Conservation (phyloP, 2,797 vertebrate genomes). For the Buphagus erythrorhynchus region DNA sequence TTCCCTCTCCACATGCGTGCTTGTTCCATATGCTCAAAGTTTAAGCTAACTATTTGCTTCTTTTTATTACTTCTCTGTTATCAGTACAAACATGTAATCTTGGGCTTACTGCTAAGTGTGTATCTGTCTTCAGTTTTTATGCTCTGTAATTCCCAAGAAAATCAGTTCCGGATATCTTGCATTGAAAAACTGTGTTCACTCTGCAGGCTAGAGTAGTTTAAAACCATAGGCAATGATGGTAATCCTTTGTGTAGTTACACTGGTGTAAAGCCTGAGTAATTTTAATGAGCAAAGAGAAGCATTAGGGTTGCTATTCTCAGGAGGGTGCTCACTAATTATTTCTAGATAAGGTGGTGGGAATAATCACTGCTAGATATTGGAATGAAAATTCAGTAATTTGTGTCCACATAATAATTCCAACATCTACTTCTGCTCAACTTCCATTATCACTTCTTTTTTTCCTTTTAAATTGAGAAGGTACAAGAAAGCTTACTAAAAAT, state of each 20-base stretch:
- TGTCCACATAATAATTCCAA: neutral
- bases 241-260: constrained; percentile 34
- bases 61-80: constrained; percentile 55
- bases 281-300: neutral
- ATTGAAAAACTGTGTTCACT: neutral
- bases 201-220: constrained; percentile 29
- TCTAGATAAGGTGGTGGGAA: neutral
- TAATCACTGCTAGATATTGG: constrained; percentile 32
- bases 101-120: constrained; percentile 26
- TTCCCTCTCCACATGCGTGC: neutral
- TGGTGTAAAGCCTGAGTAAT: constrained; percentile 15
- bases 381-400: neutral
- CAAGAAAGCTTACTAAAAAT: neutral
- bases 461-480: neutral
- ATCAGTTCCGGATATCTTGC: constrained; percentile 26
- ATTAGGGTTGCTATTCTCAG: neutral
- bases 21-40: constrained; percentile 28
- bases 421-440: neutral
- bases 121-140: constrained; percentile 55
- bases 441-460: neutral
- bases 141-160: constrained; percentile 45
- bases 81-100: constrained; percentile 30
- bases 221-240: neutral
- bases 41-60: constrained; percentile 29
- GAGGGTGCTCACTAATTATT: constrained; percentile 27